phyloP scores from a whole-genome alignment of 2,113 vertebrate genomes.

The Paradoxurus hermaphroditus region DNA sequence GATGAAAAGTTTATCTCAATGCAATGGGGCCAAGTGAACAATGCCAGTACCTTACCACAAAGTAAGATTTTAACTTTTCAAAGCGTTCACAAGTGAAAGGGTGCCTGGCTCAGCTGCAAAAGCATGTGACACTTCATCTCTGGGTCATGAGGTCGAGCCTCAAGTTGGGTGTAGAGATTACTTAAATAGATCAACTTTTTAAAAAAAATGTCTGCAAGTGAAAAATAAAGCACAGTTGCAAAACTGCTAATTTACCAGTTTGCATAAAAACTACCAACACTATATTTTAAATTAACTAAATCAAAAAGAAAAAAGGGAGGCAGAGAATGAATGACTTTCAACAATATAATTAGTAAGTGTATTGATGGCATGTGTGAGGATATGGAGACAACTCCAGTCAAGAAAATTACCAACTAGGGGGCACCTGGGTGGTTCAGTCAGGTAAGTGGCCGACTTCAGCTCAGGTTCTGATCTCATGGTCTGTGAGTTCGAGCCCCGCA shows the following conservation, averaged over 20 bases:
- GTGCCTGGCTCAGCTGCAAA: too few relatives aligned
- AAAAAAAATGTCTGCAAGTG: background rate
- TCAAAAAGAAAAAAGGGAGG: background rate
- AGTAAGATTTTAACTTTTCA: background rate
- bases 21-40: background rate
- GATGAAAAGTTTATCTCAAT: constrained; percentile 1
- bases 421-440: too few relatives aligned
- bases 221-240: background rate
- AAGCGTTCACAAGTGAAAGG: background rate
- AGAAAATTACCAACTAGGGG: background rate
- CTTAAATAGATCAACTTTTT: background rate
- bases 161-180: too few relatives aligned
- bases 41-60: background rate
- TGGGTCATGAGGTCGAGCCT: too few relatives aligned
- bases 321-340: background rate
- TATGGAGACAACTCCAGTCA: background rate
- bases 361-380: background rate
- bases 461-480: too few relatives aligned
- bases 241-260: background rate
- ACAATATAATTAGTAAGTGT: background rate
- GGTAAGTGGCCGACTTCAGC: too few relatives aligned
- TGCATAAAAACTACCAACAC: background rate
- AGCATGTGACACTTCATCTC: too few relatives aligned
- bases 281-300: background rate
- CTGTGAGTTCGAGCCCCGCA: too few relatives aligned